Evolutionary conservation across 2,113 vertebrate species (phyloP).

Genomic region (Alaudala cheleensis): DNA sequence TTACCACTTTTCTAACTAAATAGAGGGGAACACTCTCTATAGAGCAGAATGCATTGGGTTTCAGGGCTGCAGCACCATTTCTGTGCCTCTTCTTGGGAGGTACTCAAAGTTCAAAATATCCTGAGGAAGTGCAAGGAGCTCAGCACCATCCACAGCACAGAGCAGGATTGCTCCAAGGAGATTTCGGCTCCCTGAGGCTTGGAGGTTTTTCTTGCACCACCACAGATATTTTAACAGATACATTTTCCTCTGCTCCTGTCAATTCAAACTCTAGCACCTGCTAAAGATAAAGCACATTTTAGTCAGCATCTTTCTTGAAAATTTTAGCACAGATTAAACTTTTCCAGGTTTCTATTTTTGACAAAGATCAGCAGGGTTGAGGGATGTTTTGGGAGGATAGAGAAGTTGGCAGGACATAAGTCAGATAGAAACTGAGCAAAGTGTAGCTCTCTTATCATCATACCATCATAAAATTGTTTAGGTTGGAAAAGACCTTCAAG

Average conservation of each 20-base stretch:
- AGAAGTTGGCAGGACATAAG: neutral
- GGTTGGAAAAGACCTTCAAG: neutral
- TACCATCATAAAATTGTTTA: neutral
- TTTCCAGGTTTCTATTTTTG: neutral
- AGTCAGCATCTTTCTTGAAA: neutral
- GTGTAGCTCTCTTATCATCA: neutral
- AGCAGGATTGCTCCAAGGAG: neutral
- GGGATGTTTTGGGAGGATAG: neutral
- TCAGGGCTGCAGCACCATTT: neutral
- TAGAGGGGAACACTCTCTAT: neutral
- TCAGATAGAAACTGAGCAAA: neutral
- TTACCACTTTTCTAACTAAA: conserved; percentile 40
- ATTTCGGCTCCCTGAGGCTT: neutral
- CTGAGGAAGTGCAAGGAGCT: neutral
- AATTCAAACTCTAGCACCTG: neutral
- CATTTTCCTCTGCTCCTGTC: rapidly evolving
- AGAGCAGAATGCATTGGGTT: neutral
- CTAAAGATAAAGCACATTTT: neutral
- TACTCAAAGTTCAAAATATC: neutral
- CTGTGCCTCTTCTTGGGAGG: neutral
- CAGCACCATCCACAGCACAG: neutral
- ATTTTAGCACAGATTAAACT: neutral
- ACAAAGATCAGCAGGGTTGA: neutral
- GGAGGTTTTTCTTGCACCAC: neutral
- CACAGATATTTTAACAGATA: rapidly evolving